Conservation (phyloP, 2,888 invertebrate genomes). For the Phyto melanocephala region DNA sequence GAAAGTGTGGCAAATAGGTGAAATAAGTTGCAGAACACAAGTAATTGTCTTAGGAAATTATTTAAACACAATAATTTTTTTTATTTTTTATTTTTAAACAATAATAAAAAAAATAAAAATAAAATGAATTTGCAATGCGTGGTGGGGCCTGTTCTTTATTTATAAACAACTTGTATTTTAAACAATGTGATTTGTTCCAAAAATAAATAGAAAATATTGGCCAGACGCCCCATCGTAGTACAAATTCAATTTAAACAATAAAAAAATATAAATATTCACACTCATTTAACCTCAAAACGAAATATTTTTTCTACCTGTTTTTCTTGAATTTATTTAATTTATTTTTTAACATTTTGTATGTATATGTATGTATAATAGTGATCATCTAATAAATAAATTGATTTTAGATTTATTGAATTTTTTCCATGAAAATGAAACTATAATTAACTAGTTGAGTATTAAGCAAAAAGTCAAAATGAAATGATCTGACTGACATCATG, state of each 20-base stretch:
- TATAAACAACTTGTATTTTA: constrained; percentile 4
- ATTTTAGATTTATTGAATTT: constrained; percentile 15
- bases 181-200: constrained; percentile 4
- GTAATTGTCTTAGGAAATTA: background rate
- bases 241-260: background rate
- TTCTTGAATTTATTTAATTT: too few relatives aligned
- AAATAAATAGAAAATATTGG: constrained; percentile 16
- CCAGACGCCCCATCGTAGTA: background rate
- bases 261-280: too few relatives aligned
- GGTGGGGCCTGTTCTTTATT: background rate
- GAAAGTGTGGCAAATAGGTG: background rate
- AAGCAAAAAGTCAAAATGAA: background rate
- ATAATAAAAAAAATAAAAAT: background rate
- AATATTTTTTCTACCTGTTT: too few relatives aligned
- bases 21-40: background rate
- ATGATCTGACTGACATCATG: constrained; percentile 39
- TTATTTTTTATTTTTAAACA: constrained; percentile 17
- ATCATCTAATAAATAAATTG: background rate
- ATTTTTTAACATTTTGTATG: too few relatives aligned
- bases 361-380: too few relatives aligned
- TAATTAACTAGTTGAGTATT: background rate
- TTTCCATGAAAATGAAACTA: constrained; percentile 22
- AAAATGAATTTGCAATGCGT: constrained; percentile 1
- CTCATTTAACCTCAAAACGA: too few relatives aligned
- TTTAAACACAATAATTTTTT: background rate